Base-by-base conservation (phyloP, 2,797 vertebrate species). In the Amazonetta brasiliensis region DNA sequence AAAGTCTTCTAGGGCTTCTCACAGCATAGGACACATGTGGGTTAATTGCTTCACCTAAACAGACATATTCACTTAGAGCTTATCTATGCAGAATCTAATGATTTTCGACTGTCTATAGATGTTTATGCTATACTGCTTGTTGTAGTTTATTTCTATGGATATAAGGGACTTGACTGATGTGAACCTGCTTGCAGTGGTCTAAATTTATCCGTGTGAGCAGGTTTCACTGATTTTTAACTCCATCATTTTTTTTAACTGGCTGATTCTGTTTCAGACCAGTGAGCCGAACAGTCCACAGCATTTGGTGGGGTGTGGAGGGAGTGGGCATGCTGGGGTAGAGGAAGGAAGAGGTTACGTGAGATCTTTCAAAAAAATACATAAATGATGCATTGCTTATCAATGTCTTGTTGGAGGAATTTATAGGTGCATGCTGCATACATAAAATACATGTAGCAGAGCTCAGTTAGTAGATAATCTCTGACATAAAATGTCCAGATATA, bases 11-110 rank as follows among this genome's bases (percentile, higher is more conserved):
- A 28, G 52, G 63, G 86, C 63, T 67, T 86, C 62, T 86, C 5
- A 2, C 46, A 46, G 3, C 37, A 0, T 30, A 33, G 33, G 30
- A 5, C 30, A 15, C 28, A 6, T 0, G 8, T 1, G 1, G 39
- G 69, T 55, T 86, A 72, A 54, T 41, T 43, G 6, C 72, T 62
- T 89, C 58, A 50, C 20, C 62, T 73, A 9, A 31, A 19, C 33
- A 60, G 56, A 26, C 18, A 9, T 8, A 10, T 44, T 41, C 54
- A 33, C 22, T 93, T 46, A 39, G 44, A 50, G 68, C 1, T 58
- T 30, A 19, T 39, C 82, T 86, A 2, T 39, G 69, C 55, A 46
- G 33, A 39, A 14, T 35, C 10, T n/a, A 8, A 12, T 35, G 35
- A 9, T 75, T 75, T 77, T 7, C 46, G 35, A 0, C 39, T 33